Conservation (phyloP, 2,113 vertebrate species). For the Podarcis muralis region DNA sequence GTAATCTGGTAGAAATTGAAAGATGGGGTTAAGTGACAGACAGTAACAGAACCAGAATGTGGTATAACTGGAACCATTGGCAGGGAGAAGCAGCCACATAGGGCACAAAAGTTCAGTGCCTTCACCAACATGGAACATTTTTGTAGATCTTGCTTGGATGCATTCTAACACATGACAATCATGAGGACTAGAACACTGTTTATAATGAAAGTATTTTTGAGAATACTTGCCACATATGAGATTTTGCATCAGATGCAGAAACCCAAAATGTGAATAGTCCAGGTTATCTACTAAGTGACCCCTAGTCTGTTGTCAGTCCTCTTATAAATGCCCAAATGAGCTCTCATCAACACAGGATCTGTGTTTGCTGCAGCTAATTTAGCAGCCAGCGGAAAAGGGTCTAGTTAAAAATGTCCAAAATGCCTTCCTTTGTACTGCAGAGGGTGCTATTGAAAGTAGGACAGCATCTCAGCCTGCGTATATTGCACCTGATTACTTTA, state of each 20-base stretch:
- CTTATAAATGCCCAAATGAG: background rate
- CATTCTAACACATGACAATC: background rate
- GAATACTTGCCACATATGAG: background rate
- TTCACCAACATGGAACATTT: background rate
- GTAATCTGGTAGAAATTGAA: background rate
- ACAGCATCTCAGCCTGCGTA: background rate
- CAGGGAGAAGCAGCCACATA: background rate
- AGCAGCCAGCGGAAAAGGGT: background rate
- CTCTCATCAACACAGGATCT: background rate
- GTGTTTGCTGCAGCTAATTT: background rate
- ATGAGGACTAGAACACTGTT: background rate
- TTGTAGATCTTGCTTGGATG: background rate
- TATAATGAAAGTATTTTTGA: background rate
- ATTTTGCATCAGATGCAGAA: background rate
- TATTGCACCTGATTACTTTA: background rate
- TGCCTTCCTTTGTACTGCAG: background rate
- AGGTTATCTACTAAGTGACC: background rate
- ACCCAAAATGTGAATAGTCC: background rate
- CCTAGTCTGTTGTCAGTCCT: background rate
- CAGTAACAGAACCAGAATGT: background rate
- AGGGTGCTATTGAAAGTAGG: background rate
- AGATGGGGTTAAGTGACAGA: background rate
- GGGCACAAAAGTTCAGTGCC: background rate
- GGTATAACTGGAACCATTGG: background rate
- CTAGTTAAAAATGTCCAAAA: background rate